These are phyloP conservation scores for Plemyria rubiginata DNA, from an alignment of 2,888 invertebrate species.

Conservation along the genomic window DNA sequence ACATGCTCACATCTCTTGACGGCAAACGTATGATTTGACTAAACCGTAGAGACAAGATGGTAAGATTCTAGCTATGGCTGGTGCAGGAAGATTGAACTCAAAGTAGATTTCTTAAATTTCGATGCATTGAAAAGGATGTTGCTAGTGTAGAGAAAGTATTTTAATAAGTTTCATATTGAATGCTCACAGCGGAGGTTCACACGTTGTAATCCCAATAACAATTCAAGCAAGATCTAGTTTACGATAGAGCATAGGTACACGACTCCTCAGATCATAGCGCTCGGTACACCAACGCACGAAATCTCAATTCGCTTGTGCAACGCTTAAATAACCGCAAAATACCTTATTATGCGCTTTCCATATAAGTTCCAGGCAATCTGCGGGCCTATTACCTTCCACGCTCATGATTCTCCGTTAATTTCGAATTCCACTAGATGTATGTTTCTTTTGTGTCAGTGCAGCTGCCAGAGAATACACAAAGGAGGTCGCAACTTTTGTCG, in stretches of 20 bases:
- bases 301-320: slow-evolving; percentile 81
- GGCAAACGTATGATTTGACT: slow-evolving; percentile 30
- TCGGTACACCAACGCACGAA: slow-evolving; percentile 75
- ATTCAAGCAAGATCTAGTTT: slow-evolving; percentile 73
- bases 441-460: slow-evolving; percentile 73
- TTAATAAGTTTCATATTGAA: slow-evolving; percentile 69
- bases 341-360: slow-evolving; percentile 83
- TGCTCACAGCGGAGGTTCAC: slow-evolving; percentile 64
- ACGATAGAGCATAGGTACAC: slow-evolving; percentile 64
- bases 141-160: slow-evolving; percentile 54
- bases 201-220: slow-evolving; percentile 73
- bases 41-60: slow-evolving; percentile 20
- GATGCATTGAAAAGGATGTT: neutral
- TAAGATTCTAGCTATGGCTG: slow-evolving; percentile 4
- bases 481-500: slow-evolving; percentile 79
- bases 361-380: slow-evolving; percentile 80
- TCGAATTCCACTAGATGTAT: slow-evolving; percentile 70
- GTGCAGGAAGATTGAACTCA: neutral
- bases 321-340: slow-evolving; percentile 84
- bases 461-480: slow-evolving; percentile 77
- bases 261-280: slow-evolving; percentile 66
- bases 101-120: neutral
- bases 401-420: slow-evolving; percentile 78
- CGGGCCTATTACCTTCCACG: slow-evolving; percentile 71
- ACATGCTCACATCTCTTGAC: slow-evolving; percentile 47